These are phyloP conservation scores for Ispidina lecontei DNA, from an alignment of 2,797 vertebrate genomes.

Conservation along the genomic window DNA sequence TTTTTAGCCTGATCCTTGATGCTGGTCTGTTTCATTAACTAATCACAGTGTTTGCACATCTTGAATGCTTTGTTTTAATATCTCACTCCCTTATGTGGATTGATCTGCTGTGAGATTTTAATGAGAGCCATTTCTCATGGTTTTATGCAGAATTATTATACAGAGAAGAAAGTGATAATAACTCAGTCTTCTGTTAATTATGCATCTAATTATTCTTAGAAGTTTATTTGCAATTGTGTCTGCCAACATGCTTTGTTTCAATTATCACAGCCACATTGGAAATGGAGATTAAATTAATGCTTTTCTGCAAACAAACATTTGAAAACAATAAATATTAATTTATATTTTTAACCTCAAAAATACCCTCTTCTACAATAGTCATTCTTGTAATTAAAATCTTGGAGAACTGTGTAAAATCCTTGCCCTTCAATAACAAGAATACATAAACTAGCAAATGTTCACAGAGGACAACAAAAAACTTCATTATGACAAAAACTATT, in stretches of 20 bases:
- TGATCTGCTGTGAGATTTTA: constrained; percentile 41
- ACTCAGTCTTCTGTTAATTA: constrained; percentile 63
- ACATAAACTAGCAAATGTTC: neutral
- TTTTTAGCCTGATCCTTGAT: neutral
- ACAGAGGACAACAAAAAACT: neutral
- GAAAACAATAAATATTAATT: constrained; percentile 12
- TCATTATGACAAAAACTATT: neutral
- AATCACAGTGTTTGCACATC: neutral
- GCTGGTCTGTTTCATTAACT: neutral
- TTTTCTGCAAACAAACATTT: constrained; percentile 36
- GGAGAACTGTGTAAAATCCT: neutral
- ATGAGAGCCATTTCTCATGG: constrained; percentile 27
- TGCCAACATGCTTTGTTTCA: constrained; percentile 37
- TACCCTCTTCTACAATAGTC: neutral
- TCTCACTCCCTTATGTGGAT: neutral
- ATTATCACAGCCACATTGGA: constrained; percentile 54
- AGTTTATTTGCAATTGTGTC: constrained; percentile 61
- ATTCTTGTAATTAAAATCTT: constrained; percentile 10
- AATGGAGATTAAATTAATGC: constrained; percentile 53
- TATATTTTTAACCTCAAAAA: constrained; percentile 29
- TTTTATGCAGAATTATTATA: constrained; percentile 39
- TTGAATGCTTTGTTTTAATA: neutral
- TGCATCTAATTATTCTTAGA: constrained; percentile 66
- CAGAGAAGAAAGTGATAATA: constrained; percentile 9
- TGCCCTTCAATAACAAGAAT: neutral